Evolutionary conservation across 2,888 invertebrate genomes (phyloP), one percentile per base, ranked within the genome.

Genomic region (Mesorhabditis spiculigera): DNA sequence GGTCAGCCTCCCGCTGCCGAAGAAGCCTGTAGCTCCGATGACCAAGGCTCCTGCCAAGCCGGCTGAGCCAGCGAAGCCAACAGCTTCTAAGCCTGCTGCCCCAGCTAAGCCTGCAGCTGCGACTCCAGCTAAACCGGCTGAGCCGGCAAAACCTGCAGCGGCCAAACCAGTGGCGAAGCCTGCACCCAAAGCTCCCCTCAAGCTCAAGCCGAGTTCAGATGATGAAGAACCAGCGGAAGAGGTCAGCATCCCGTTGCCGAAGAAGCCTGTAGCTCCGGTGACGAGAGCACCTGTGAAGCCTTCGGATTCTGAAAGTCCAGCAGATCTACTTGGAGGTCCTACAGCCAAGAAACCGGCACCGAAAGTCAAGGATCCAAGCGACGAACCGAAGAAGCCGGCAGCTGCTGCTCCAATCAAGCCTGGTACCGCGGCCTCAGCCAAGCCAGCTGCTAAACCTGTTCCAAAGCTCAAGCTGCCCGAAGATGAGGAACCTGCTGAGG

Each of bases 281-380:
- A 13, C 43, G 10, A 43, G 43, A 69, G 13, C 28, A 70, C 63
- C 45, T 8, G 42, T 67, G 6, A 76, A 74, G 13, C 73, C 71
- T 44, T 28, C 13, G 13, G 77, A 77, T 45, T 43, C 66, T 0
- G 77, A 79, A 67, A 67, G 69, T 8, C 74, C 76, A 3, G 77
- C 78, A 8, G 78, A 75, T 43, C 68, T 73, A 4, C 28, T 77
- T 0, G 72, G 74, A 42, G 73, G 72, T n/a, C 74, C 75, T 13
- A 72, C 67, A 61, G 62, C 64, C 8, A 78, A 76, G 62, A 70
- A 73, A 43, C 78, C 78, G 0, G 58, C n/a, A 50, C 58, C 58
- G 8, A 50, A 50, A n/a, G 1, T 50, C n/a, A 50, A 50, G n/a
- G 58, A 50, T 50, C 58, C 58, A 10, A n/a, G n/a, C n/a, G 58